Base-by-base conservation (phyloP, 2,888 invertebrate genomes). In the Heteromyza rotundicornis region DNA sequence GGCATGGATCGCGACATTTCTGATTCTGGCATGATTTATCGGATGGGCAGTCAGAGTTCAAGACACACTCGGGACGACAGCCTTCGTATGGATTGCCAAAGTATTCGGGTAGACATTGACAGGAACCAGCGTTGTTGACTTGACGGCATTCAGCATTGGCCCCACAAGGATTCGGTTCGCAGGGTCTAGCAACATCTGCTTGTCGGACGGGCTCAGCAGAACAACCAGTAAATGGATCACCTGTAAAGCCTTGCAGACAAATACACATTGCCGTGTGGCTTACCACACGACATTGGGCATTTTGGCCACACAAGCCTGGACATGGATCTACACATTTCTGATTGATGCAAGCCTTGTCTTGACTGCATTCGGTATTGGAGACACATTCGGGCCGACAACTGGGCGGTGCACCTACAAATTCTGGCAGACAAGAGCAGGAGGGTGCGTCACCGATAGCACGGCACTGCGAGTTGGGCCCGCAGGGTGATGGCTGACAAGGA, bases 1-100 rank as follows among this genome's bases (percentile, higher is more conserved):
- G 90, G 72, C 92, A 93, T 17, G 92, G 92, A 83, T 93, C 90
- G 75, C 86, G 85, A 79, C 94, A 94, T 82, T 91, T 92, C 67
- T 89, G 89, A 68, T 88, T 87, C 2, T 89, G 84, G 74, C 92
- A 92, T 67, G 90, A 90, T 78, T 87, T 87, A 68, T 88, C 87
- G 56, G 86, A 85, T n/a, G 89, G 82, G 80, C 94, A 93, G 83
- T 92, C 92, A 7, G 91, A 88, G 77, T 91, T 90, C 3, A 89
- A 86, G n/a, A 88, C 86, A 78, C 92, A 92, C 82, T 92, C 92
- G 1, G 92, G 92, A 73, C 92, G 86, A 79, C 92, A 93, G 70
- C 84, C 83, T 75, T 89, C 88, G 70, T 92, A 92, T 20, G 90
- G 90, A 72, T 88, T 87, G 62, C 89, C 90, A 56, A 87, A 84